Evolutionary conservation across 1,140 invertebrate genomes (phyloP).

Genomic region (Subanguina moxae): DNA sequence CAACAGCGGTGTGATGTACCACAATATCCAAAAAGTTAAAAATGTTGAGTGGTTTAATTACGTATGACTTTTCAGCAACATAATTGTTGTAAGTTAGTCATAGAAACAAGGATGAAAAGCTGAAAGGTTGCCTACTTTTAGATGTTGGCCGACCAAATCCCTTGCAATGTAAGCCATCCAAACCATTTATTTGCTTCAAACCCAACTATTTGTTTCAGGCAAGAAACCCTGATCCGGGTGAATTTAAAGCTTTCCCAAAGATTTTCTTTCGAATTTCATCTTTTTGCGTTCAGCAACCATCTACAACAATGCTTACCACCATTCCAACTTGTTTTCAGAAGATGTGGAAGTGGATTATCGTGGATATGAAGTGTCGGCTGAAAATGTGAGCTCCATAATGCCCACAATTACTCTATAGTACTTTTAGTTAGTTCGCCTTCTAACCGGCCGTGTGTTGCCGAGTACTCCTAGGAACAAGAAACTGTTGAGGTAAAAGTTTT

Average conservation of each 20-base stretch:
- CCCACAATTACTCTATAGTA: too few relatives aligned
- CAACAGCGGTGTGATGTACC: too few relatives aligned
- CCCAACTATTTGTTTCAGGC: constrained; percentile 57
- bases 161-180: constrained; percentile 95
- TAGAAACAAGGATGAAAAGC: too few relatives aligned
- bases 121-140: too few relatives aligned
- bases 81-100: constrained; percentile 69
- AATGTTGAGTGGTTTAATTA: neutral
- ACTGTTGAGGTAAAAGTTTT: neutral
- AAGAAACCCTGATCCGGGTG: constrained; percentile 85
- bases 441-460: constrained; percentile 83
- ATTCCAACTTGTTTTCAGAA: constrained; percentile 88
- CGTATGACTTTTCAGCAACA: constrained; percentile 64
- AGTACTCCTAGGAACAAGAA: constrained; percentile 86
- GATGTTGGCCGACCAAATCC: constrained; percentile 99
- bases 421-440: constrained; percentile 69
- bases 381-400: constrained; percentile 92
- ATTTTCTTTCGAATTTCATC: constrained; percentile 5
- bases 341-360: constrained; percentile 99
- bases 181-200: constrained; percentile 67
- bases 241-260: neutral
- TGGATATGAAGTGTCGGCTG: constrained; percentile 95
- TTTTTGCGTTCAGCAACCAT: constrained; percentile 70
- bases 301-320: constrained; percentile 94
- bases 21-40: too few relatives aligned